phyloP scores from a whole-genome alignment of 2,888 invertebrate species.

The Idaea biselata region DNA sequence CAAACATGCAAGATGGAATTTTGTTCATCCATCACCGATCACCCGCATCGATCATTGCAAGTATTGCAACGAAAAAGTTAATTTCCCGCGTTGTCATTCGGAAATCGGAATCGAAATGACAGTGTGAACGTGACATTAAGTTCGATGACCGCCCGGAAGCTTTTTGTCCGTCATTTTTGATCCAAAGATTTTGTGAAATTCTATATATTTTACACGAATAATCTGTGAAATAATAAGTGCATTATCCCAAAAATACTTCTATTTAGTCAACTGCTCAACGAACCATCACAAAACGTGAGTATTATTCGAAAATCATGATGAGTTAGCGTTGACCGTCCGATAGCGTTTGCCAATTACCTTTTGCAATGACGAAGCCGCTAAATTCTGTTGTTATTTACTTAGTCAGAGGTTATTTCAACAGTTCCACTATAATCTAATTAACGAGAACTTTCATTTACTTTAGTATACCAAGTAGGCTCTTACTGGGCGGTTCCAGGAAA shows the following conservation, averaged over 20 bases:
- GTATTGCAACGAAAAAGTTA: background rate
- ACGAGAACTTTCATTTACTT: background rate
- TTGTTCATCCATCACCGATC: background rate
- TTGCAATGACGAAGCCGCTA: conserved; percentile 59
- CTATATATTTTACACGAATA: conserved; percentile 34
- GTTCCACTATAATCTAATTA: background rate
- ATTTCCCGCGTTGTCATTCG: background rate
- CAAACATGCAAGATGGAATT: too few species aligned
- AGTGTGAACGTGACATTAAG: conserved; percentile 22
- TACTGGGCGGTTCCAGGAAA: conserved; percentile 18
- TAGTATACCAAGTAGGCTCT: background rate
- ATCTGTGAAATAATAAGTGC: conserved; percentile 23
- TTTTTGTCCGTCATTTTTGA: conserved; percentile 64
- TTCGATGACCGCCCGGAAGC: conserved; percentile 61
- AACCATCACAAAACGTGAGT: conserved; percentile 38
- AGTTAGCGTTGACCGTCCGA: conserved; percentile 21
- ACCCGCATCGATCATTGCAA: too few species aligned
- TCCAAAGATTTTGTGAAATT: conserved; percentile 49
- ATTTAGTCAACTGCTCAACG: conserved; percentile 7
- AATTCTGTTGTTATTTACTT: conserved; percentile 44
- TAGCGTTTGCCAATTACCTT: conserved; percentile 33
- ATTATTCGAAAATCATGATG: conserved; percentile 19
- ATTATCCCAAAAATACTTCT: background rate
- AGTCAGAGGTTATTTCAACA: background rate
- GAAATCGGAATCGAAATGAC: background rate